These are phyloP conservation scores for Drosophila bipectinata DNA, from an alignment of 1,140 invertebrate genomes.

Conservation along the genomic window DNA sequence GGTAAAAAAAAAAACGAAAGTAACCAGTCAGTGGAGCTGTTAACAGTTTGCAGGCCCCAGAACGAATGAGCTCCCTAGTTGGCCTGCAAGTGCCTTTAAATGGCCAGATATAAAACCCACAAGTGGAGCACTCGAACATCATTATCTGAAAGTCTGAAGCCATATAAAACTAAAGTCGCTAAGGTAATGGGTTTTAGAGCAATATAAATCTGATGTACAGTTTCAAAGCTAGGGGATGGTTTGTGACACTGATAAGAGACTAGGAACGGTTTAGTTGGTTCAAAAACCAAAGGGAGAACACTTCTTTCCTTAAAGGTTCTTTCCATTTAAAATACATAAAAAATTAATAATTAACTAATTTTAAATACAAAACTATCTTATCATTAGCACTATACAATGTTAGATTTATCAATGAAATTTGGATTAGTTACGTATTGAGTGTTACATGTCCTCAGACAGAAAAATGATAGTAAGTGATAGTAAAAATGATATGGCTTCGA, in stretches of 20 bases:
- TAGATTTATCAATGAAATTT: too few species aligned
- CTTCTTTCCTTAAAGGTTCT: too few species aligned
- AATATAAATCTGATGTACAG: background rate
- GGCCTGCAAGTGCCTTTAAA: background rate
- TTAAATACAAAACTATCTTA: too few species aligned
- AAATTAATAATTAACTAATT: too few species aligned
- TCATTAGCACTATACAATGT: too few species aligned
- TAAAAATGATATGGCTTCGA: too few species aligned
- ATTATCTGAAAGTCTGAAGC: constrained; percentile 32
- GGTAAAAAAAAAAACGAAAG: background rate
- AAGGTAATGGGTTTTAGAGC: constrained; percentile 3
- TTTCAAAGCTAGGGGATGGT: background rate
- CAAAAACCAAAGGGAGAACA: background rate
- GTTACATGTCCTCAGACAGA: too few species aligned
- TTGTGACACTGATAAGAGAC: background rate
- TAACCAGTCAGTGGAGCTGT: constrained; percentile 3
- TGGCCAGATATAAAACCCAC: background rate
- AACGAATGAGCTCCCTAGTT: constrained; percentile 5
- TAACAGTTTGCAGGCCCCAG: background rate
- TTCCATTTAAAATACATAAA: too few species aligned
- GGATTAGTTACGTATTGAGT: too few species aligned
- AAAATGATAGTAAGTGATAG: too few species aligned
- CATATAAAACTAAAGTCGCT: constrained; percentile 21
- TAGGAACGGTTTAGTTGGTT: background rate
- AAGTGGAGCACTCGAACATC: constrained; percentile 36